Evolutionary conservation across 2,888 invertebrate genomes (phyloP), one percentile per base, ranked within the genome.

Genomic region (Scaptomyza caliginosa): DNA sequence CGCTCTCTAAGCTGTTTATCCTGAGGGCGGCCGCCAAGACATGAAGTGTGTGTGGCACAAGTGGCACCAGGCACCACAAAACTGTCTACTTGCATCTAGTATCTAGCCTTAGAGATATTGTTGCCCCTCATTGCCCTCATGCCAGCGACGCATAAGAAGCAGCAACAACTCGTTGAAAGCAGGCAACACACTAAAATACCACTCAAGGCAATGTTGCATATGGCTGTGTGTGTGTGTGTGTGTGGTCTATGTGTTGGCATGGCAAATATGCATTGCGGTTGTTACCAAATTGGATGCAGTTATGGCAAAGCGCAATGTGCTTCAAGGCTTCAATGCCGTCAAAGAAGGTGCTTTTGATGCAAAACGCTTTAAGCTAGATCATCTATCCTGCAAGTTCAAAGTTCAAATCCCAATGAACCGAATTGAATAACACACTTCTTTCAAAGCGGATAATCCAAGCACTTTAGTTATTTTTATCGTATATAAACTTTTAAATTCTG

Each of bases 261-360:
- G 60, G 75, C 60, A 84, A 84, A 81, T 80, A 81, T 80, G 78
- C 84, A 77, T 81, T 84, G 82, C 56, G 76, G 74, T 76, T 81
- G 71, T 78, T 84, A 84, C 85, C 85, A 81, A 81, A 81, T 78
- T 84, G 82, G 66, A 81, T 84, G 76, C 79, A 81, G 82, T 78
- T 77, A 79, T 72, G 74, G 66, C 77, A 58, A 34, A 73, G 48
- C 56, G 51, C 71, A 74, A 68, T 48, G 50, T 58, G 66, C 62
- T 52, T 52, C 63, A 59, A 52, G 62, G 59, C 32, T n/a, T 3
- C 55, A 19, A 30, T 62, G 67, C 66, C 24, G 62, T 57, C 56
- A 57, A 51, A 59, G 72, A 59, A 59, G 77, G 59, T 74, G 80
- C 52, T 63, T 60, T 74, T 58, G 58, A 60, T 71, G 74, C 59